phyloP scores from a whole-genome alignment of 1,140 invertebrate species.

The Panulirus ornatus region DNA sequence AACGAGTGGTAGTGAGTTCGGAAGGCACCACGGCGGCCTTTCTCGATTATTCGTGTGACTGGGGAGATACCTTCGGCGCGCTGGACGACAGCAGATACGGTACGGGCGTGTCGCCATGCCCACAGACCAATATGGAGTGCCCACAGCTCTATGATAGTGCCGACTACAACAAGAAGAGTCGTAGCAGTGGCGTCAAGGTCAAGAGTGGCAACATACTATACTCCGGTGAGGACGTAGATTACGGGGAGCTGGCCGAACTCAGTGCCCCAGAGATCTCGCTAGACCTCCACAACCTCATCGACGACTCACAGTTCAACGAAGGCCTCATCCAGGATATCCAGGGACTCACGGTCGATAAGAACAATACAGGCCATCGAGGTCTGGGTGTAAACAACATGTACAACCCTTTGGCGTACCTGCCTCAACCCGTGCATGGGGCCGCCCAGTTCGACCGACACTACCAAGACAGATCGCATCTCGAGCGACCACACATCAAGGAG shows the following conservation, averaged over 20 bases:
- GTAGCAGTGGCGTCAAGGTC: constrained; percentile 74
- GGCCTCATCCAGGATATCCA: constrained; percentile 81
- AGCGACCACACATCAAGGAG: constrained; percentile 85
- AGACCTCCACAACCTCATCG: constrained; percentile 92
- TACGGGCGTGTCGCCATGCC: constrained; percentile 75
- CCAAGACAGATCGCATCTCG: constrained; percentile 79
- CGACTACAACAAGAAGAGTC: constrained; percentile 77
- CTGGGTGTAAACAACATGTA: constrained; percentile 76
- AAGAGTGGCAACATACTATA: constrained; percentile 76
- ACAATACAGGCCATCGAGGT: constrained; percentile 76
- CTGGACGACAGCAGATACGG: constrained; percentile 74
- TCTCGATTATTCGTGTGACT: constrained; percentile 66
- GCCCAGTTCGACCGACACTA: constrained; percentile 84
- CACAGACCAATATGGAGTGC: constrained; percentile 76
- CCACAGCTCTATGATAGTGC: constrained; percentile 77
- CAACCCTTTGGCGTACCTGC: constrained; percentile 89
- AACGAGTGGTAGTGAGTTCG: constrained; percentile 50
- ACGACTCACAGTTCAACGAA: constrained; percentile 91
- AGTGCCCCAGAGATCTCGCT: constrained; percentile 93
- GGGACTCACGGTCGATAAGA: constrained; percentile 79
- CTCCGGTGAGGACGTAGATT: constrained; percentile 72
- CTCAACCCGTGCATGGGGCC: constrained; percentile 91
- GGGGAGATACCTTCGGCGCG: constrained; percentile 65
- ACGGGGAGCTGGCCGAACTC: constrained; percentile 88
- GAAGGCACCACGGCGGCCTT: constrained; percentile 64